These are phyloP conservation scores for Phaonia tiefii DNA, from an alignment of 2,888 invertebrate species.

Conservation along the genomic window DNA sequence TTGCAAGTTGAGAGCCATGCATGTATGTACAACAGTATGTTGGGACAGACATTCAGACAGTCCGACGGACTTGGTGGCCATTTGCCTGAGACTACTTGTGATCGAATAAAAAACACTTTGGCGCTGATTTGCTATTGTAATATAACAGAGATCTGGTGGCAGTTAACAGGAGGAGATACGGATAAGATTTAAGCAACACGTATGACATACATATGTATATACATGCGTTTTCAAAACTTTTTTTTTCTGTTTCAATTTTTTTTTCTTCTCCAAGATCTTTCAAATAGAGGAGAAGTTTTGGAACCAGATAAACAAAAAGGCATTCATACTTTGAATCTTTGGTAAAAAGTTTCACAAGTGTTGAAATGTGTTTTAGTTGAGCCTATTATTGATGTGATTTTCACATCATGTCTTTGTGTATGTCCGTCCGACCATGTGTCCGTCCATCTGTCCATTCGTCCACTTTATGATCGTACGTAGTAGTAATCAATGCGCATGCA, in stretches of 20 bases:
- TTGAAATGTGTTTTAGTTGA: constrained; percentile 60
- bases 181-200: constrained; percentile 57
- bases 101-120: neutral
- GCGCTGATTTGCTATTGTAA: neutral
- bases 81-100: neutral
- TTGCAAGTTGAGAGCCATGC: constrained; percentile 17
- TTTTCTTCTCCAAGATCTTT: too few species aligned
- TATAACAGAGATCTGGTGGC: constrained; percentile 27
- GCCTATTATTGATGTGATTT: constrained; percentile 61
- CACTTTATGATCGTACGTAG: too few species aligned
- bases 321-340: neutral
- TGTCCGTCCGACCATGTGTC: neutral
- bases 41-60: neutral
- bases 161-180: constrained; percentile 61
- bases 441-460: neutral
- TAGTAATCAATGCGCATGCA: too few species aligned
- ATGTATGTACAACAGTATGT: too few species aligned
- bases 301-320: too few species aligned
- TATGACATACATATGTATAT: neutral
- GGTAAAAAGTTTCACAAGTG: constrained; percentile 45
- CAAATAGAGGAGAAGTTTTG: too few species aligned
- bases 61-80: constrained; percentile 15
- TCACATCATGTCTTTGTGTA: neutral
- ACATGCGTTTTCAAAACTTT: constrained; percentile 3
- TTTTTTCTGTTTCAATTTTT: too few species aligned